A percentile compares a stretch with the other conserved stretches of the same genome.
Conservation (phyloP, 2,888 invertebrate genomes). For the Eugnorisma glareosa region DNA sequence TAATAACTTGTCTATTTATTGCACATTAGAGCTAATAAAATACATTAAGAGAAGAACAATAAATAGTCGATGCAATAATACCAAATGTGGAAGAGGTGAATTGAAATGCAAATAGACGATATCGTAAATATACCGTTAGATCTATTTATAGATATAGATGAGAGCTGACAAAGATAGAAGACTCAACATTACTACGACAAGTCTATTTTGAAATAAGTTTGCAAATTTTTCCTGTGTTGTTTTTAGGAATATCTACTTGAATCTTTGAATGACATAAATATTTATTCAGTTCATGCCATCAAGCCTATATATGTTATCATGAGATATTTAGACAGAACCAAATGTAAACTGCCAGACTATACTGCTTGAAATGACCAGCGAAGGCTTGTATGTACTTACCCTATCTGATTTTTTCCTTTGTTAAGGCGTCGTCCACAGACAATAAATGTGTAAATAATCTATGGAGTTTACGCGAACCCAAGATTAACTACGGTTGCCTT, state of each 20-base stretch:
- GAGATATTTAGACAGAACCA: too few relatives aligned
- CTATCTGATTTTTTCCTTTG: background rate
- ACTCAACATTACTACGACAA: background rate
- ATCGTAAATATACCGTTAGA: conserved; percentile 1
- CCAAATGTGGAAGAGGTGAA: conserved; percentile 10
- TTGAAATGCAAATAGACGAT: conserved; percentile 9
- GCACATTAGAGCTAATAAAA: conserved; percentile 12
- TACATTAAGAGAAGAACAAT: conserved; percentile 18
- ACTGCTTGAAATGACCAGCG: background rate
- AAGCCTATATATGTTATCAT: too few relatives aligned
- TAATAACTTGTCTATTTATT: conserved; percentile 22
- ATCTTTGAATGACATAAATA: too few relatives aligned
- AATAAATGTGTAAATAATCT: background rate
- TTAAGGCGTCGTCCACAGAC: background rate
- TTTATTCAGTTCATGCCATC: too few relatives aligned
- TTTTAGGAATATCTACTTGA: too few relatives aligned
- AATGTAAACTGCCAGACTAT: too few relatives aligned
- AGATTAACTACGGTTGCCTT: background rate
- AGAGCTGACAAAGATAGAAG: background rate
- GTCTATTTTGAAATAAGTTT: background rate
- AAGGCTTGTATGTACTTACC: background rate
- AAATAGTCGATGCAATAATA: conserved; percentile 7
- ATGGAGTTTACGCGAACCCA: background rate
- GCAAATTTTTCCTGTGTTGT: too few relatives aligned
- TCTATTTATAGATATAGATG: background rate